Base-by-base conservation (phyloP, 2,888 invertebrate genomes). In the Apoda limacodes region DNA sequence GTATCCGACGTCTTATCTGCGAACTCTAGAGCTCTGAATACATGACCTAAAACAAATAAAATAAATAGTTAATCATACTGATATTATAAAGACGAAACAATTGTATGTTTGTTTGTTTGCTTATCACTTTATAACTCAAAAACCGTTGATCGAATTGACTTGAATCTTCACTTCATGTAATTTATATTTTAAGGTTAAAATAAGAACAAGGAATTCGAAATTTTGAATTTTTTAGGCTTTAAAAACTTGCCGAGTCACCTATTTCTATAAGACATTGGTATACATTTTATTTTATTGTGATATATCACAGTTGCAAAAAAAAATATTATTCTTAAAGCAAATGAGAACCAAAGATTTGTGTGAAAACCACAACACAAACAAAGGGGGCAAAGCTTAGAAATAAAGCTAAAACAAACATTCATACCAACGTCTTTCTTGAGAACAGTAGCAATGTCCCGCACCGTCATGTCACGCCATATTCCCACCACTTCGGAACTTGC, bases 401-500 rank as follows among this genome's bases (percentile, higher is more conserved):
- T 5, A 13, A 22, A 25, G 25, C 5, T n/a, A n/a, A n/a, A n/a
- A n/a, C n/a, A n/a, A n/a, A n/a, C n/a, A 2, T 25, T 39, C 65
- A 68, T 70, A 86, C 89, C 87, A 39, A 88, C 51, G 55, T 88
- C 82, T 56, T 85, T 86, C 3, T 82, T 66, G 15, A 91, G 53
- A 0, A 86, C 82, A 26, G 75, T 54, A 1, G 93, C 89, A 32
- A 96, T 60, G 49, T 95, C 89, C 13, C 61, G 55, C 0, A 94
- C 88, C 0, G 92, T 92, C 85, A 95, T 95, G 50, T 89, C 85
- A 25, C 84, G 72, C 92, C 93, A 93, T 39, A 95, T 81, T 26
- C 87, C 85, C 0, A 92, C 69, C 2, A 87, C 74, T 50, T 82
- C 83, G 0, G 64, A 47, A 22, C 68, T 65, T 4, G 76, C 58